Base-by-base conservation (phyloP, 1,140 invertebrate species). In the Gryllus bimaculatus region DNA sequence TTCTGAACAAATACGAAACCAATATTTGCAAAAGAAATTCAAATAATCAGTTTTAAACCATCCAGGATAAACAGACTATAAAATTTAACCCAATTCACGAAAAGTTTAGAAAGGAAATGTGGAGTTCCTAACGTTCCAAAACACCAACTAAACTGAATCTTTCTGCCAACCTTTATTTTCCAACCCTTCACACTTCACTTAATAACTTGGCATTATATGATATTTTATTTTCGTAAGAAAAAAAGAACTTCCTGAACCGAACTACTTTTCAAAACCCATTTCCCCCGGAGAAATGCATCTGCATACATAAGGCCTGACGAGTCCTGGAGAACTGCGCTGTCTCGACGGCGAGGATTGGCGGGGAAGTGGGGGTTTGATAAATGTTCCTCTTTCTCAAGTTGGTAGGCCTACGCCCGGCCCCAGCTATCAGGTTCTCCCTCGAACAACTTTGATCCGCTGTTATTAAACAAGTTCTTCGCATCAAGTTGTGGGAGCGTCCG, bases 391-490 rank as follows among this genome's bases (percentile, higher is more conserved):
- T 39, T 39, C 26, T 13, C 10, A 18, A 66, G 54, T 66, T 66
- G 54, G 54, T 13, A 66, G 54, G 18, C 10, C 54, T 18, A 66
- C 10, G 54, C 54, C 18, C 10, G 18, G 54, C 54, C 10, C 10
- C 54, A 66, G 54, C 54, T 66, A 66, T 10, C 18, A 10, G 54
- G 54, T 66, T 66, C 10, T 66, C 18, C 54, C 54, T 18, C 54
- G 54, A 66, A 66, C 54, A 66, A 66, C 54, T 13, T 66, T 18
- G 10, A 66, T 66, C 18, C 54, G 54, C 54, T 66, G 54, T 13
- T 66, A 66, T 66, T 66, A 66, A 66, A 66, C 54, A 66, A 66
- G 54, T 66, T 66, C 54, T 66, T 66, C 54, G 54, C 54, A 18
- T 66, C 54, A 66, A 18, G 2, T 66, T 10, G 10, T 66, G 10